These are phyloP conservation scores for Pluvialis apricaria DNA, from an alignment of 2,113 vertebrate genomes.

Conservation along the genomic window DNA sequence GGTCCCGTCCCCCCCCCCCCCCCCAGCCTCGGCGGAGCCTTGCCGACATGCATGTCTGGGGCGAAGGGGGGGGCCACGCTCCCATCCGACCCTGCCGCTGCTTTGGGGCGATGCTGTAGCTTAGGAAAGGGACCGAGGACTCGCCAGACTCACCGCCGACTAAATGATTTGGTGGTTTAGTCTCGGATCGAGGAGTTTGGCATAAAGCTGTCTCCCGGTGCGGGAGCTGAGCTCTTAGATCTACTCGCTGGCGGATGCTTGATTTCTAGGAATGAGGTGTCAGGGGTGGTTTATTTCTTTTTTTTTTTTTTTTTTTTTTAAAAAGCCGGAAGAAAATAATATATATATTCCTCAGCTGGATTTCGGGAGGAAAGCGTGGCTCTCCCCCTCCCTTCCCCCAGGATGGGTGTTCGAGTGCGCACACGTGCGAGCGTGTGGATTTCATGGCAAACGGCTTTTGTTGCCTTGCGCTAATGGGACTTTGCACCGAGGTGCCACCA, in stretches of 20 bases:
- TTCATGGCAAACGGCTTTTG: not conserved
- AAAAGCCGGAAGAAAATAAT: not conserved
- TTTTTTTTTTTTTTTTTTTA: not conserved
- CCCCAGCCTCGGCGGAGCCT: not conserved
- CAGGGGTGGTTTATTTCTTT: not conserved
- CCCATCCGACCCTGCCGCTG: not conserved
- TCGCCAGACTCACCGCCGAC: not conserved
- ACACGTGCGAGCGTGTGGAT: conserved; percentile 8
- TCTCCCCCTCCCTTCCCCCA: not conserved
- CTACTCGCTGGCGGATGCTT: not conserved
- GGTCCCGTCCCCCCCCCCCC: too few relatives aligned
- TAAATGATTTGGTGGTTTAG: not conserved
- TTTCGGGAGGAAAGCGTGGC: not conserved
- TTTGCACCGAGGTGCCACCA: not conserved
- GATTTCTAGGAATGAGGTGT: not conserved
- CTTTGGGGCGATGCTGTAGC: not conserved
- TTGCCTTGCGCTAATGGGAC: not conserved
- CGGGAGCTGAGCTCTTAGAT: not conserved
- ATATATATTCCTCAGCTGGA: not conserved
- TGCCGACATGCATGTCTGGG: not conserved
- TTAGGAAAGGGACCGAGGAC: not conserved
- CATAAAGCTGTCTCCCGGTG: not conserved
- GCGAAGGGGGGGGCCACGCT: not conserved
- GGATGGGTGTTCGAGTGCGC: not conserved
- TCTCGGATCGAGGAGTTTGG: not conserved